phyloP scores from a whole-genome alignment of 2,888 invertebrate genomes.

The Barypeithes pellucidus region DNA sequence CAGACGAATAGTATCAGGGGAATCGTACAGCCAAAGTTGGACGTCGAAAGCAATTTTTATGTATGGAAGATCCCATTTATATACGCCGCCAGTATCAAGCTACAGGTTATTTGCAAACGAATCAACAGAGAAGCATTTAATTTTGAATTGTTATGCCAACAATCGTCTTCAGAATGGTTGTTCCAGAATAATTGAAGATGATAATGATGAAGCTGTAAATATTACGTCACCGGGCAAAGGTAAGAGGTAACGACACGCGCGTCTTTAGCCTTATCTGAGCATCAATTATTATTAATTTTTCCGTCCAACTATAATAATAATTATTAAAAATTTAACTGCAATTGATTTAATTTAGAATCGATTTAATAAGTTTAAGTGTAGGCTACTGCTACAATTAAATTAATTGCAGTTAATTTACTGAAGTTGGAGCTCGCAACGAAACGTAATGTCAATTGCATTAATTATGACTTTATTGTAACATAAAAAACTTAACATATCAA shows the following conservation, averaged over 20 bases:
- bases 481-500: no score
- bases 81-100: constrained; percentile 65
- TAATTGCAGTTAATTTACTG: no score
- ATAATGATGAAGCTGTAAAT: constrained; percentile 39
- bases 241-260: constrained; percentile 19
- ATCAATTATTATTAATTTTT: no score
- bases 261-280: no score
- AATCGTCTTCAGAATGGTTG: constrained; percentile 46
- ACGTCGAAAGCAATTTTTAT: constrained; percentile 70
- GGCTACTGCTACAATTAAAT: no score
- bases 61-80: constrained; percentile 71
- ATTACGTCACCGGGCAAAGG: constrained; percentile 44
- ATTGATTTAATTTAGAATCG: no score
- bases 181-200: constrained; percentile 29
- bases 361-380: no score
- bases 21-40: constrained; percentile 66
- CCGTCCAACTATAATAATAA: no score
- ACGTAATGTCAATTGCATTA: no score
- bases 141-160: constrained; percentile 48
- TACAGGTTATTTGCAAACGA: constrained; percentile 56
- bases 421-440: no score
- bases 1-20: constrained; percentile 59
- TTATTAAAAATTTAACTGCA: no score
- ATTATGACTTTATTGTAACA: no score
- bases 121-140: constrained; percentile 57